Evolutionary conservation across 1,140 invertebrate species (phyloP), one percentile per base, ranked within the genome.

Genomic region (Araneus ventricosus): DNA sequence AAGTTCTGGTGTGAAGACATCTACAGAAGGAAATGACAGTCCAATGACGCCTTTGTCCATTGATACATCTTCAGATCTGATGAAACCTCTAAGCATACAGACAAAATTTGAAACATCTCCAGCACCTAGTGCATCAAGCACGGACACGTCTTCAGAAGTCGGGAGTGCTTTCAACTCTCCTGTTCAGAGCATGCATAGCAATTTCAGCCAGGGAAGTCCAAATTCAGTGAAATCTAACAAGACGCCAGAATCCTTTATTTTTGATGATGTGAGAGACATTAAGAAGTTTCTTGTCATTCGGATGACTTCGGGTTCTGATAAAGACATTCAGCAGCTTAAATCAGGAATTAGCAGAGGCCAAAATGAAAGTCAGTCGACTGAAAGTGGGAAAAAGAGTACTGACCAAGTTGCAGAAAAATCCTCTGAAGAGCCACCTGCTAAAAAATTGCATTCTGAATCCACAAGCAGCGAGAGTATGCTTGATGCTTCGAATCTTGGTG

Each of bases 111-210:
- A 94, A 75, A 91, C 94, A 57, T 96, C 97, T 20, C 94, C 61
- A 94, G 97, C 95, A 90, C 97, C 95, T 85, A 97, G 97, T 95
- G 95, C 95, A 34, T 97, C 96, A 3, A 97, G 97, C 94, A 97
- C 97, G 0, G 97, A 98, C 94, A 97, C 97, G 3, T 97, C 97
- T 3, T 97, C 97, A 4, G 97, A 97, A 95, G 96, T 97, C 70
- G 97, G 97, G 79, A 97, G 97, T 82, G 97, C 97, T 63, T 97
- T 97, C 94, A 97, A 97, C 95, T 97, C 97, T 24, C 97, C 97
- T 2, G 95, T 95, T 80, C 95, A 95, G 92, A 75, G 93, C 4
- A 41, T 90, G 30, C 91, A 85, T 84, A 79, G 94, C 63, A 93
- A 86, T 39, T 94, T 93, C 20, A 91, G 93, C 41, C 94, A 94